These are phyloP conservation scores for Ploceus nigricollis DNA, from an alignment of 2,113 vertebrate genomes.

Conservation along the genomic window DNA sequence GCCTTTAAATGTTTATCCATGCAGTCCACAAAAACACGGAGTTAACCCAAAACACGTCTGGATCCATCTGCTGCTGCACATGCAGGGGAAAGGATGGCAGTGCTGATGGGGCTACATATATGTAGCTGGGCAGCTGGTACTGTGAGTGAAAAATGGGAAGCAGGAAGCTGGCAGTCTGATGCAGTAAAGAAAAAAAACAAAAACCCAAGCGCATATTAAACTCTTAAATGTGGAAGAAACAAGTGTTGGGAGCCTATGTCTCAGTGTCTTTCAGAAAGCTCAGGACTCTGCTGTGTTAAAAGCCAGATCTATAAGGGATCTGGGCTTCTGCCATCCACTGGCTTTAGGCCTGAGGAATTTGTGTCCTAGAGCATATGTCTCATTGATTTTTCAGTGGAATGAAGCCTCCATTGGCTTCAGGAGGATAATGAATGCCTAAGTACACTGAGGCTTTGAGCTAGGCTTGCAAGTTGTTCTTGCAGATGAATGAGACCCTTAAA, in stretches of 20 bases:
- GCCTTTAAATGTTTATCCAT: constrained; percentile 49
- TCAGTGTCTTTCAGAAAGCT: background rate
- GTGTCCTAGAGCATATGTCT: background rate
- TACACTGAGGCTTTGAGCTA: background rate
- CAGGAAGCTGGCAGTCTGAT: background rate
- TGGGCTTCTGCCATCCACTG: background rate
- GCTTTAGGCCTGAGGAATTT: background rate
- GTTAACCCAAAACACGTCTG: background rate
- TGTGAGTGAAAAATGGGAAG: background rate
- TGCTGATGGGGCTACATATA: background rate
- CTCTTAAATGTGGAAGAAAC: background rate
- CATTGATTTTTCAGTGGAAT: constrained; percentile 12
- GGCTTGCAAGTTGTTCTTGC: background rate
- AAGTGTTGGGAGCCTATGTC: background rate
- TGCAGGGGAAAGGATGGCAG: background rate
- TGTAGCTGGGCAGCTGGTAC: background rate
- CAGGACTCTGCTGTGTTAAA: background rate
- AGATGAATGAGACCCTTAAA: background rate
- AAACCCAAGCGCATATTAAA: background rate
- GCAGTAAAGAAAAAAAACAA: background rate
- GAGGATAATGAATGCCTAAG: background rate
- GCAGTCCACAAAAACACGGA: constrained; percentile 22
- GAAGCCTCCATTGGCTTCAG: background rate
- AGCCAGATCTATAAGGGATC: background rate
- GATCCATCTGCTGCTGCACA: constrained; percentile 18